Evolutionary conservation across 2,888 invertebrate species (phyloP), one percentile per base, ranked within the genome.

Genomic region (Dolomedes plantarius): DNA sequence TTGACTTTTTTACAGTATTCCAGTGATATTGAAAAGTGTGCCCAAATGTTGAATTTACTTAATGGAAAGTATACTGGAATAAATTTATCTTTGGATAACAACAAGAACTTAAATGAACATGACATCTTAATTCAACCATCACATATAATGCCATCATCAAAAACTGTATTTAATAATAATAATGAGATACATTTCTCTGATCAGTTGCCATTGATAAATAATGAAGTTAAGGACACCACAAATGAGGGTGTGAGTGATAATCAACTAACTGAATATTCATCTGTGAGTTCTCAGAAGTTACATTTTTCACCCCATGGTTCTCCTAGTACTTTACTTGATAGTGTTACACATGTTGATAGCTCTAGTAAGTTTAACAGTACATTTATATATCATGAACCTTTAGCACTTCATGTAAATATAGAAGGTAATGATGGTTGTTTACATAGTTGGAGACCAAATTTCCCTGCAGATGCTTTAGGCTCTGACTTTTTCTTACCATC

Each of bases 401-500:
- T 73, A n/a, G 67, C 62, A 36, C 72, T 85, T 5, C 27, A 71
- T 23, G 62, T 85, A 19, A 65, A 68, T 31, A 32, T 76, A 16
- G 83, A 78, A 16, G 27, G 23, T 39, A 83, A 73, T 6, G 83
- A 78, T 28, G 76, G 36, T 16, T 23, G 64, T 31, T 23, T 46
- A 11, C 83, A 85, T 19, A 85, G 77, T 50, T 85, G 83, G 83
- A 85, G 77, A 16, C 83, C 83, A 29, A 77, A 67, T 27, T 16
- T 68, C 28, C 64, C 64, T 39, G 32, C 36, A 29, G 65, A 72
- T 31, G 29, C 50, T 16, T 32, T 85, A 32, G 28, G 73, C 41
- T 56, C 77, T 7, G 77, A 85, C 73, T 56, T 85, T 50, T 85
- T 85, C 41, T 11, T 77, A 16, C 16, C 77, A 31, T 72, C 65